These are phyloP conservation scores for Orientallactaga bullata DNA, from an alignment of 2,113 vertebrate genomes.

Conservation along the genomic window DNA sequence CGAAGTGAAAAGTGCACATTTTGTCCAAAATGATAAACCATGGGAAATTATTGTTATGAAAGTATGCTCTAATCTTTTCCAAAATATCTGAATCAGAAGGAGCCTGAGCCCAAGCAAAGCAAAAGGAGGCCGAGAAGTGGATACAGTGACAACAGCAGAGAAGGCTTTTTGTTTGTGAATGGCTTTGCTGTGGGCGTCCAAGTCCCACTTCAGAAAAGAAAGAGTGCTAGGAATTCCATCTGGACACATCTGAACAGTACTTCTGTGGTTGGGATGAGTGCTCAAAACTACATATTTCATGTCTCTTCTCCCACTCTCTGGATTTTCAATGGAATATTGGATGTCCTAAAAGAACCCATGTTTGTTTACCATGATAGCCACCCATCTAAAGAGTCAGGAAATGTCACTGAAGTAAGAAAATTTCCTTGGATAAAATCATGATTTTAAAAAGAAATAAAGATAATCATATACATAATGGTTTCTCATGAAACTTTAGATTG, in stretches of 20 bases:
- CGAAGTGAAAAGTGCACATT: background rate
- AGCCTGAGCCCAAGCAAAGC: background rate
- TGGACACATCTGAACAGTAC: constrained; percentile 64
- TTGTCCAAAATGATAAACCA: background rate
- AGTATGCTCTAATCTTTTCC: background rate
- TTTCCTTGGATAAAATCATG: constrained; percentile 65
- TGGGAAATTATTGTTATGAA: background rate
- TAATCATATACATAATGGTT: constrained; percentile 46
- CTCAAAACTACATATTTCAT: constrained; percentile 35
- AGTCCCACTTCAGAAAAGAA: constrained; percentile 76
- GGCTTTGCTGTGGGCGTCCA: constrained; percentile 39
- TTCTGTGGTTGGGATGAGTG: constrained; percentile 69
- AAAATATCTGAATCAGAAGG: constrained; percentile 41
- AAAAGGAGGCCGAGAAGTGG: background rate
- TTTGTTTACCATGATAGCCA: constrained; percentile 19
- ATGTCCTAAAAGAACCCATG: constrained; percentile 46
- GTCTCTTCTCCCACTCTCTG: constrained; percentile 48
- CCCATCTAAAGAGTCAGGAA: background rate
- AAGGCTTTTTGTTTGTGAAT: constrained; percentile 32
- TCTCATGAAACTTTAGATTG: constrained; percentile 31
- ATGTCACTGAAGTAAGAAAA: constrained; percentile 51
- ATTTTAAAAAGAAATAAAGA: constrained; percentile 50
- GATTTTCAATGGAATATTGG: background rate
- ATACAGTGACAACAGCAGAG: background rate
- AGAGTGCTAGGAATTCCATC: constrained; percentile 59